Conservation (phyloP, 2,888 invertebrate species). For the Phortica okadai region DNA sequence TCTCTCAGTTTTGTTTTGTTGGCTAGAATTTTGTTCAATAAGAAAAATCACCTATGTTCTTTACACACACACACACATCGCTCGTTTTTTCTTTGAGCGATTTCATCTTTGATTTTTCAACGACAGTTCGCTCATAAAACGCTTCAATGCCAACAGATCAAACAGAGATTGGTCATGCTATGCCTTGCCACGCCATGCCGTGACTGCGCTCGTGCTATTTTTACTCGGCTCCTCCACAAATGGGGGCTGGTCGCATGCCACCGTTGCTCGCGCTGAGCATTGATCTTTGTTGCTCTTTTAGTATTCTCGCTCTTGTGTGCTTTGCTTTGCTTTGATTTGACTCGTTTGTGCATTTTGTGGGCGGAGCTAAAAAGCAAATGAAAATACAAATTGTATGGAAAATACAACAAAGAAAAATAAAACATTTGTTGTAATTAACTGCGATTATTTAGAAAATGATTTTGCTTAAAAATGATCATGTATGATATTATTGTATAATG, state of each 20-base stretch:
- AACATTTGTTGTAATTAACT: too few species aligned
- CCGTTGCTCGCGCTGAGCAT: neutral
- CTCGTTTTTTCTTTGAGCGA: neutral
- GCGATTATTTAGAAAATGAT: too few species aligned
- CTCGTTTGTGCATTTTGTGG: neutral
- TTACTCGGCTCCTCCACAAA: conserved; percentile 24
- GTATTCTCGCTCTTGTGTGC: neutral
- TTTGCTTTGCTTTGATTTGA: neutral
- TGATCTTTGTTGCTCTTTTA: neutral
- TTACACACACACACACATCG: neutral
- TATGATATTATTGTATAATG: too few species aligned
- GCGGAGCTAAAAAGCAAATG: neutral
- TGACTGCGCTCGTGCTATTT: conserved; percentile 37
- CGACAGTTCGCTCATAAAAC: conserved; percentile 19
- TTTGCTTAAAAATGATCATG: too few species aligned
- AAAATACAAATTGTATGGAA: neutral
- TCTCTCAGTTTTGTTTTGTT: neutral
- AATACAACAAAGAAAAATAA: neutral
- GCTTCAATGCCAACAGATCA: conserved; percentile 20
- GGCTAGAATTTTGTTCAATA: neutral
- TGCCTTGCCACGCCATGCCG: conserved; percentile 21
- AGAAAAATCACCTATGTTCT: neutral
- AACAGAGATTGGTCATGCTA: conserved; percentile 22
- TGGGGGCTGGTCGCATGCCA: neutral
- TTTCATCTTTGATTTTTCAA: conserved; percentile 35